Percentiles rank a stretch among this genome's conserved stretches.
These are phyloP conservation scores for Calidris pygmaea DNA, from an alignment of 2,113 vertebrate species.

Conservation along the genomic window DNA sequence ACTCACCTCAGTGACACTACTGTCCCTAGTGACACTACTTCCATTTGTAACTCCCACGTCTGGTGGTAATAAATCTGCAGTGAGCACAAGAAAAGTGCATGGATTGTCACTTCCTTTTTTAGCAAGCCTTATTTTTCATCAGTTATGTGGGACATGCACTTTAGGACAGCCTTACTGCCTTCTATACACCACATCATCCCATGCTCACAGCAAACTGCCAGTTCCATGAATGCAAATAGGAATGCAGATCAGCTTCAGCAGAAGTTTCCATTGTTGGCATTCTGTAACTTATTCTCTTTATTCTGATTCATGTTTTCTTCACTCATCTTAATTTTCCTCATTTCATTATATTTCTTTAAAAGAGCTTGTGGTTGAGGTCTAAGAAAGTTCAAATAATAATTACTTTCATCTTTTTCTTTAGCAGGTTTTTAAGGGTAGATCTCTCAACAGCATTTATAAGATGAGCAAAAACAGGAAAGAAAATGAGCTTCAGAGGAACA, in stretches of 20 bases:
- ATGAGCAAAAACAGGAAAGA: slow-evolving; percentile 38
- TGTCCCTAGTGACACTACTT: background rate
- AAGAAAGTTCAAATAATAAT: slow-evolving; percentile 62
- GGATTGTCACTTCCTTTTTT: background rate
- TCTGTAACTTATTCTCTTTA: slow-evolving; percentile 58
- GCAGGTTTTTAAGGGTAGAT: slow-evolving; percentile 36
- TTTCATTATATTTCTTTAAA: slow-evolving; percentile 62
- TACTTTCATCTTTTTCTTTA: slow-evolving; percentile 47
- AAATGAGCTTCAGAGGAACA: slow-evolving; percentile 63
- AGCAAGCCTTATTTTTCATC: slow-evolving; percentile 23
- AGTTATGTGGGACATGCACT: slow-evolving; percentile 37
- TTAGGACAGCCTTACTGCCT: slow-evolving; percentile 34
- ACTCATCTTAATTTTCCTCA: slow-evolving; percentile 53
- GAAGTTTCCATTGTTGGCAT: slow-evolving; percentile 52
- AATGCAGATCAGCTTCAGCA: slow-evolving; percentile 54
- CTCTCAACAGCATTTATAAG: slow-evolving; percentile 49
- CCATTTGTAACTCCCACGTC: background rate
- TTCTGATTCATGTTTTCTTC: slow-evolving; percentile 69
- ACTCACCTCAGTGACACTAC: background rate
- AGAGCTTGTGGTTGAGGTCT: slow-evolving; percentile 54
- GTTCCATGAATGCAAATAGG: background rate
- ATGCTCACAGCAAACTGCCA: background rate
- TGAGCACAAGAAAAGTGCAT: background rate
- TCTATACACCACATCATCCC: slow-evolving; percentile 1
- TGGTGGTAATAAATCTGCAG: background rate